Conservation (phyloP, 2,888 invertebrate genomes). For the Troilus luridus region DNA sequence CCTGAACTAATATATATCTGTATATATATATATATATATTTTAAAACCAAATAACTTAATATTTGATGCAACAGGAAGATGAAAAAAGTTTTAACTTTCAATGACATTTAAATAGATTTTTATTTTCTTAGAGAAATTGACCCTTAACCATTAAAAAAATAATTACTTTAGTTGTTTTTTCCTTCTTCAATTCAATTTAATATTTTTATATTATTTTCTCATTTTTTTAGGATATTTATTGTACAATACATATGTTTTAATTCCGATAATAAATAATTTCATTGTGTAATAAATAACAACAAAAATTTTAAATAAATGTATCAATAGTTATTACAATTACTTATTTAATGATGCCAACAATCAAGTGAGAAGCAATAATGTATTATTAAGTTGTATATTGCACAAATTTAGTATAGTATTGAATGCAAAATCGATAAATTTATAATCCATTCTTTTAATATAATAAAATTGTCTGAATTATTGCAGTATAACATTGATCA, state of each 20-base stretch:
- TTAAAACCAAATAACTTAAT: background rate
- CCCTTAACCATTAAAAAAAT: constrained; percentile 34
- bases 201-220: background rate
- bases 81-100: background rate
- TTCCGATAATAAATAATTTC: background rate
- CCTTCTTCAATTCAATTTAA: background rate
- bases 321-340: background rate
- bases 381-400: background rate
- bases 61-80: background rate
- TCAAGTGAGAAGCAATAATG: background rate
- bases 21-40: background rate
- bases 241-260: background rate
- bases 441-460: background rate
- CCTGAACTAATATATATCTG: constrained; percentile 23
- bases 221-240: background rate
- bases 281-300: background rate
- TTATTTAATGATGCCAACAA: background rate
- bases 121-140: constrained; percentile 33
- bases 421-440: background rate
- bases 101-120: background rate
- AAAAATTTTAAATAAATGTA: background rate
- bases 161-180: background rate
- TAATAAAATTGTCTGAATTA: background rate
- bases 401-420: background rate
- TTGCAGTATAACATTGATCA: background rate